These are phyloP conservation scores for Anastatus disparis DNA, from an alignment of 1,140 invertebrate species.

Conservation along the genomic window DNA sequence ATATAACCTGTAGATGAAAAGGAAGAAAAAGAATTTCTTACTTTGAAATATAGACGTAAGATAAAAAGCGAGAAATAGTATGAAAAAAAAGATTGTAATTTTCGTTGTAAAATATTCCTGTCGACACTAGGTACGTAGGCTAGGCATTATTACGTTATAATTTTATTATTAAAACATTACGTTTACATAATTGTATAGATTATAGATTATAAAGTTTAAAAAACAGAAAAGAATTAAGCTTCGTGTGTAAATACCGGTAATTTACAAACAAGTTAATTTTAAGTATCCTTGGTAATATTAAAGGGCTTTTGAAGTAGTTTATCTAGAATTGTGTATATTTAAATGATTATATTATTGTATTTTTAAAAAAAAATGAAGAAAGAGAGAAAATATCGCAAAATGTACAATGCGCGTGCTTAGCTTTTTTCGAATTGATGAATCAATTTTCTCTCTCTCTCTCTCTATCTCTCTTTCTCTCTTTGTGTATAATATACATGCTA, in stretches of 20 bases:
- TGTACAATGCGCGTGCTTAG: conserved; percentile 13
- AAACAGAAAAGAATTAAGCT: conserved; percentile 51
- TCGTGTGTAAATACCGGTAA: conserved; percentile 64
- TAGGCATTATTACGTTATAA: conserved; percentile 65
- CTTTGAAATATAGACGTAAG: conserved; percentile 17
- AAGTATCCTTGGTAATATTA: conserved; percentile 57
- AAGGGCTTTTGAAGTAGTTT: conserved; percentile 58
- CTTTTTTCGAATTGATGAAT: conserved; percentile 21
- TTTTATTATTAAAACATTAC: conserved; percentile 64
- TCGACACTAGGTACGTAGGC: conserved; percentile 58
- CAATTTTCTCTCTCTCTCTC: conserved; percentile 25
- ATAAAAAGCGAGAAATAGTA: conserved; percentile 39
- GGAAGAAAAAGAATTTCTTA: conserved; percentile 26
- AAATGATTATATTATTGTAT: conserved; percentile 28
- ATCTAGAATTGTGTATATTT: conserved; percentile 44
- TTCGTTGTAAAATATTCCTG: conserved; percentile 67
- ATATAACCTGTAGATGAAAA: conserved; percentile 50
- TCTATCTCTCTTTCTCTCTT: background rate
- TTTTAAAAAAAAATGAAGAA: conserved; percentile 26
- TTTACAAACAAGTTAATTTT: conserved; percentile 58
- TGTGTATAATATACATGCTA: conserved; percentile 32
- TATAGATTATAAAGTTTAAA: conserved; percentile 47
- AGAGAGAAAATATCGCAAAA: conserved; percentile 31
- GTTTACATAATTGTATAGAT: conserved; percentile 66
- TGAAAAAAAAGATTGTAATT: conserved; percentile 60